Evolutionary conservation across 2,113 vertebrate genomes (phyloP).

Genomic region (Hippopotamus amphibius): DNA sequence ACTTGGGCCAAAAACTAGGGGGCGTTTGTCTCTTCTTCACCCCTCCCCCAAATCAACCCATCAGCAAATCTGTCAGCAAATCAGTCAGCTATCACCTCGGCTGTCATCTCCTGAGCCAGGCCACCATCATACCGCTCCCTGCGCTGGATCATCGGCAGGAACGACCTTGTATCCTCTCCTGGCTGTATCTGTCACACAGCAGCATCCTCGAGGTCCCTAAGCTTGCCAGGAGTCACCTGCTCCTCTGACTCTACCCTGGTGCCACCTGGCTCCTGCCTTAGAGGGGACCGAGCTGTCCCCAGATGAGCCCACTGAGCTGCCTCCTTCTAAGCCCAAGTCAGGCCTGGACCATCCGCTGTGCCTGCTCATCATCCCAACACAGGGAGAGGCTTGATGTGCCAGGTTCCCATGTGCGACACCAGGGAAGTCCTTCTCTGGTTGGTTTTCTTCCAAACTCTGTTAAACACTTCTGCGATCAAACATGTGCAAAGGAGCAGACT

Average conservation of each 20-base stretch:
- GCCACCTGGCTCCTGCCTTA: background rate
- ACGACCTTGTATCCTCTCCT: background rate
- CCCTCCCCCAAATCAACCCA: background rate
- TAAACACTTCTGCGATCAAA: too few relatives aligned
- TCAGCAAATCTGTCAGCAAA: background rate
- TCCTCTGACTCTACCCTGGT: background rate
- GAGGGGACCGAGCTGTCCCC: background rate
- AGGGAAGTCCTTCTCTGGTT: background rate
- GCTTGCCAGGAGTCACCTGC: background rate
- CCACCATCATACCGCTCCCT: too few relatives aligned
- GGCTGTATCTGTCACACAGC: background rate
- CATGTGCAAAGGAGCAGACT: too few relatives aligned
- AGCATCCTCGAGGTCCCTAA: background rate
- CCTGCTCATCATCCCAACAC: too few relatives aligned
- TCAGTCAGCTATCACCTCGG: background rate
- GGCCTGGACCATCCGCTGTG: background rate
- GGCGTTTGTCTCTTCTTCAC: background rate
- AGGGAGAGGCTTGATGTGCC: too few relatives aligned
- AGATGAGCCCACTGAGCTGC: background rate
- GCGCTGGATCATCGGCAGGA: background rate
- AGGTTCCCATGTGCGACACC: accelerated
- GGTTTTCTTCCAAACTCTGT: background rate
- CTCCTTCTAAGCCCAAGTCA: background rate
- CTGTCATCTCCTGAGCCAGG: background rate
- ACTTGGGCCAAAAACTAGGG: background rate